Conservation (phyloP, 2,797 vertebrate genomes). For the Syngnathus rostellatus region DNA sequence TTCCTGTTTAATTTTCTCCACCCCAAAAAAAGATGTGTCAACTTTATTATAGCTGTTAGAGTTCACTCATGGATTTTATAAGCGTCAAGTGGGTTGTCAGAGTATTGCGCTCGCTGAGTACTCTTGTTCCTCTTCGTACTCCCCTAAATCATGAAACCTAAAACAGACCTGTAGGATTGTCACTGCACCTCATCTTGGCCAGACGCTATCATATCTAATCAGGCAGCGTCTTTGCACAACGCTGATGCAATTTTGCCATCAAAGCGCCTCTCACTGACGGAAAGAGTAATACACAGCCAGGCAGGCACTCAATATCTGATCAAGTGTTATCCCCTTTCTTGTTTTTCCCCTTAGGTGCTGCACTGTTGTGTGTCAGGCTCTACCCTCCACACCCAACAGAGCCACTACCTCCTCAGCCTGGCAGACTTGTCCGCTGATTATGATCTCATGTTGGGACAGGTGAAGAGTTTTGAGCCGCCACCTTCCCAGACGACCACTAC, state of each 20-base stretch:
- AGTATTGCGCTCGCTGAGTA: background rate
- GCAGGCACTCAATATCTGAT: constrained; percentile 8
- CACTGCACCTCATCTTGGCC: constrained; percentile 20
- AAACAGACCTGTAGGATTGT: constrained; percentile 25
- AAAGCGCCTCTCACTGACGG: constrained; percentile 6
- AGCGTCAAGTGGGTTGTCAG: background rate
- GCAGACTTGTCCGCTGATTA: constrained; percentile 86
- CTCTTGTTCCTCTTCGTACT: constrained; percentile 30
- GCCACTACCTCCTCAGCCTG: constrained; percentile 86
- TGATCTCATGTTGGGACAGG: constrained; percentile 81
- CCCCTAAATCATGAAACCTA: constrained; percentile 25
- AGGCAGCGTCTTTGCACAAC: constrained; percentile 11
- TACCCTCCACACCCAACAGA: constrained; percentile 87
- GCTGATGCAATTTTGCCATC: constrained; percentile 18
- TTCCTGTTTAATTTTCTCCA: background rate
- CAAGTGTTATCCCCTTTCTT: background rate
- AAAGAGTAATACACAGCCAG: background rate
- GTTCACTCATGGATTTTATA: background rate
- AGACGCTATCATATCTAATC: constrained; percentile 14
- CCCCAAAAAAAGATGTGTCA: too few species aligned
- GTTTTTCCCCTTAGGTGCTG: constrained; percentile 67
- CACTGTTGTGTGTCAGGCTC: constrained; percentile 94
- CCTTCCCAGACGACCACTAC: constrained; percentile 62
- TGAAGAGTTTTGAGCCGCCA: constrained; percentile 77
- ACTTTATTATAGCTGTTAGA: background rate